Evolutionary conservation across 1,140 invertebrate genomes (phyloP).

Genomic region (Euura lappo): DNA sequence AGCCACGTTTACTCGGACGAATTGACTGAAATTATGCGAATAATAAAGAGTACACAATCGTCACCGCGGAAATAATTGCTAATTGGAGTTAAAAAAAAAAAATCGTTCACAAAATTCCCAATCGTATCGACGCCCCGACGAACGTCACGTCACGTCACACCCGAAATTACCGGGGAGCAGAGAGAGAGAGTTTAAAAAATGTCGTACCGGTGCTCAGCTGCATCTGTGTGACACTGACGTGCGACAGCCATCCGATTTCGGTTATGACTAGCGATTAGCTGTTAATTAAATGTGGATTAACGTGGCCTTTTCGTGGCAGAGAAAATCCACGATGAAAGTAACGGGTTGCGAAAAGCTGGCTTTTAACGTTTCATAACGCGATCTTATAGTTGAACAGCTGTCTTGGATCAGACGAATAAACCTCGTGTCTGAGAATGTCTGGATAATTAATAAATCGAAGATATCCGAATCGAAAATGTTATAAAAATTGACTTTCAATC

Average conservation of each 20-base stretch:
- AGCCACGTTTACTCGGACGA: no score
- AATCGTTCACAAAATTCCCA: neutral
- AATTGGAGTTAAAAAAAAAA: no score
- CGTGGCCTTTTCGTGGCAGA: neutral
- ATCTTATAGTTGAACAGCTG: neutral
- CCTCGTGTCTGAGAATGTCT: no score
- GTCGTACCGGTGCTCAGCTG: neutral
- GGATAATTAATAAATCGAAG: no score
- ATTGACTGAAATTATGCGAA: no score
- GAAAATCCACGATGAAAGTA: constrained; percentile 11
- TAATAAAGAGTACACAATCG: no score
- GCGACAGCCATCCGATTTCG: constrained; percentile 1
- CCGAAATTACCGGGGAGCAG: neutral
- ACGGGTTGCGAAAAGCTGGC: neutral
- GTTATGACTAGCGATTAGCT: no score
- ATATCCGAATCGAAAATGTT: no score
- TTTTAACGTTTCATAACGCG: constrained; percentile 46
- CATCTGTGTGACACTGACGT: neutral
- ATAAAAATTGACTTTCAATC: no score
- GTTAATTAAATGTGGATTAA: no score
- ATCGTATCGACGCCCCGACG: neutral
- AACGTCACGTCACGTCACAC: neutral
- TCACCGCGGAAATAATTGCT: no score
- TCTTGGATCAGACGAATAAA: neutral
- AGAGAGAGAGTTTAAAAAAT: neutral